Percentiles rank a stretch among this genome's conserved stretches.
Evolutionary conservation across 1,140 invertebrate species (phyloP).

Genomic region (Pseudachorutes palmiensis): DNA sequence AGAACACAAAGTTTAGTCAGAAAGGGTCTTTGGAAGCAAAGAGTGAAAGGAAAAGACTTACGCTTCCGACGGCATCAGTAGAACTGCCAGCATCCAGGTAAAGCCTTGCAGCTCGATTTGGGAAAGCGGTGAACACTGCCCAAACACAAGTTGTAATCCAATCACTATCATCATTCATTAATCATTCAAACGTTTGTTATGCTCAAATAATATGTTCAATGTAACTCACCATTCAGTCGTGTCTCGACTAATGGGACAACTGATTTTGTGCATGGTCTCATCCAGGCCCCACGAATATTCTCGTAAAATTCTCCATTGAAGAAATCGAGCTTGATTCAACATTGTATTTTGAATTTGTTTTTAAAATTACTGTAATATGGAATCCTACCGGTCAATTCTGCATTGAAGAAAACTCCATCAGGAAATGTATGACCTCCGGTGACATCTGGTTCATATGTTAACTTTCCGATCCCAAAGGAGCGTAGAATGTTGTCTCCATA

Average conservation of each 20-base stretch:
- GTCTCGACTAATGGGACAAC: not conserved
- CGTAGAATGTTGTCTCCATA: not conserved
- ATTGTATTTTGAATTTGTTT: not conserved
- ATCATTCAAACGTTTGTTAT: not conserved
- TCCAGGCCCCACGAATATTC: not conserved
- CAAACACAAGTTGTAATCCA: not conserved
- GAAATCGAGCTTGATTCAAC: not conserved
- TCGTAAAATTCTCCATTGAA: not conserved
- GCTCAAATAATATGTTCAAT: not conserved
- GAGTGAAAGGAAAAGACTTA: too few relatives aligned
- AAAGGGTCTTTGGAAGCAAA: too few relatives aligned
- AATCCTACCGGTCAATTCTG: not conserved
- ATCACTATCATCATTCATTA: not conserved
- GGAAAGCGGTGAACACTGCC: too few relatives aligned
- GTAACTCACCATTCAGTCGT: not conserved
- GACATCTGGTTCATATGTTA: not conserved
- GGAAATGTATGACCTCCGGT: not conserved
- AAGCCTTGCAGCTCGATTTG: too few relatives aligned
- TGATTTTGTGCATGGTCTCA: not conserved
- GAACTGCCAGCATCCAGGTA: too few relatives aligned
- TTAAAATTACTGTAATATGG: not conserved
- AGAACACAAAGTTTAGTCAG: too few relatives aligned
- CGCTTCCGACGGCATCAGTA: too few relatives aligned
- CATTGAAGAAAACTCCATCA: not conserved
- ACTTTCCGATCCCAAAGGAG: not conserved